These are phyloP conservation scores for Papilio machaon DNA, from an alignment of 1,140 invertebrate species.

Conservation along the genomic window DNA sequence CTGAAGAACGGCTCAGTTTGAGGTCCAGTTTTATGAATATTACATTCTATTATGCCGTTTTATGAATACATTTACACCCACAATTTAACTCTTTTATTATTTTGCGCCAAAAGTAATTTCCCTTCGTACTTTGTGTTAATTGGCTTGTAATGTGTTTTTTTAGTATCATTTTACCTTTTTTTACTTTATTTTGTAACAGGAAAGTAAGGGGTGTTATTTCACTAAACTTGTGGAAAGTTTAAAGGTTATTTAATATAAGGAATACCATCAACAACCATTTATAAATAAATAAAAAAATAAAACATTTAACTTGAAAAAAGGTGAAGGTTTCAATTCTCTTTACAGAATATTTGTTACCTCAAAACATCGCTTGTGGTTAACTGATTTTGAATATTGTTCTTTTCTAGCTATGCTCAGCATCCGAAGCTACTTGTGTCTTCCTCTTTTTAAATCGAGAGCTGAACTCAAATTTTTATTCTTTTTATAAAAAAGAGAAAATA, in stretches of 20 bases:
- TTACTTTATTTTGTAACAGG: not conserved
- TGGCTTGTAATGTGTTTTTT: slow-evolving; percentile 11
- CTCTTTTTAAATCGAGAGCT: no score
- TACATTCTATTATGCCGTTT: slow-evolving; percentile 31
- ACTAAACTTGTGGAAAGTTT: no score
- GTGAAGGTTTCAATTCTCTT: no score
- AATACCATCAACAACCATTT: no score
- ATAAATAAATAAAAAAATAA: no score
- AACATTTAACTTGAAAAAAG: no score
- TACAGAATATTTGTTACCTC: no score
- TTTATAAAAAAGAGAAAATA: no score
- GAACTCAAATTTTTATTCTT: no score
- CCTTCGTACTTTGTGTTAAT: slow-evolving; percentile 12
- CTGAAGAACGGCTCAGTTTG: not conserved
- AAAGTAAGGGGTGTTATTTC: not conserved
- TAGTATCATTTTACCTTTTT: not conserved
- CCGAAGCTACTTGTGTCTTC: no score
- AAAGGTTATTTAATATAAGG: not conserved
- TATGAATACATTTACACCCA: slow-evolving; percentile 17
- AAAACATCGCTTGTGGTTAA: not conserved
- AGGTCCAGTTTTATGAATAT: slow-evolving; percentile 33
- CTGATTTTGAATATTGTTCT: not conserved
- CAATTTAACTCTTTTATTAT: slow-evolving; percentile 33
- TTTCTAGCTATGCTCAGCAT: not conserved
- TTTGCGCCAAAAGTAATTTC: slow-evolving; percentile 1